Percentiles rank a stretch among this genome's conserved stretches.
Conservation (phyloP, 1,140 invertebrate genomes). For the Drosophila tsacasi region DNA sequence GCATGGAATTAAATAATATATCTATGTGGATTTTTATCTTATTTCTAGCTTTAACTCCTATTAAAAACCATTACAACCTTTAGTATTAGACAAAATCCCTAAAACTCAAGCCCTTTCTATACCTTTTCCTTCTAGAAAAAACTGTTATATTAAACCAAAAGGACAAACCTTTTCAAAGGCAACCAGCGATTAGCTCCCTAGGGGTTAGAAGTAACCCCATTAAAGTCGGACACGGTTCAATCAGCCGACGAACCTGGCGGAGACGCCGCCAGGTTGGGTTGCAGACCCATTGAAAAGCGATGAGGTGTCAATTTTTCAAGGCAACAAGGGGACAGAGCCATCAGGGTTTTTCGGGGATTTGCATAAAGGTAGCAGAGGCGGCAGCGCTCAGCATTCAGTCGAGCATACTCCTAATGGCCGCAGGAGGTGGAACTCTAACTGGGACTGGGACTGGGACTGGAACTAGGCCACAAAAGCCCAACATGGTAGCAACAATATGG, state of each 20-base stretch:
- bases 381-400: constrained; percentile 43
- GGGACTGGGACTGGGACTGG: neutral
- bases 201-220: constrained; percentile 26
- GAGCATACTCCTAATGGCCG: constrained; percentile 70
- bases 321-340: constrained; percentile 47
- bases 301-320: constrained; percentile 74
- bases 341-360: constrained; percentile 41
- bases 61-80: neutral
- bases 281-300: constrained; percentile 69
- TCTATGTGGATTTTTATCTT: too few relatives aligned
- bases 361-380: constrained; percentile 59
- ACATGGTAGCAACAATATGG: constrained; percentile 61
- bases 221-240: constrained; percentile 50
- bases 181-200: constrained; percentile 43
- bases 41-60: too few relatives aligned
- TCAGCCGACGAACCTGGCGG: constrained; percentile 13
- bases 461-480: constrained; percentile 1
- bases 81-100: neutral
- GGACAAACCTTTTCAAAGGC: constrained; percentile 3
- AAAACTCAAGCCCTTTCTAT: neutral
- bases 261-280: constrained; percentile 24
- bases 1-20: too few relatives aligned
- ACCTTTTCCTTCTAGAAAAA: neutral
- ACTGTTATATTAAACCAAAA: neutral
- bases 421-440: neutral